A percentile compares a stretch with the other conserved stretches of the same genome.
These are phyloP conservation scores for Atherix ibis DNA, from an alignment of 2,888 invertebrate species.

Conservation along the genomic window DNA sequence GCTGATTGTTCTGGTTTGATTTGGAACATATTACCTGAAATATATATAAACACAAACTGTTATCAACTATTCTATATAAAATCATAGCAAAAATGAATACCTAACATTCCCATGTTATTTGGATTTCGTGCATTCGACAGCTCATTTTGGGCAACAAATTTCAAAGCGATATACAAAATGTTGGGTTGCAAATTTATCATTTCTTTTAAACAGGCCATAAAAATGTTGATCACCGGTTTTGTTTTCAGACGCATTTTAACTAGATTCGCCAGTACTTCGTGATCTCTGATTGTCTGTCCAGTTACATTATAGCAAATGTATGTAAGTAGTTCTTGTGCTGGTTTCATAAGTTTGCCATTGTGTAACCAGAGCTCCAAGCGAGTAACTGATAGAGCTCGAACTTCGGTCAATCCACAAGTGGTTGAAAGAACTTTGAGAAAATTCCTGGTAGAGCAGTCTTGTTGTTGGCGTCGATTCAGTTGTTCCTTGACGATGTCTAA, in stretches of 20 bases:
- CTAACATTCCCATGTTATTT: slow-evolving; percentile 84
- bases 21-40: slow-evolving; percentile 63
- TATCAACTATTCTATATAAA: too few species aligned
- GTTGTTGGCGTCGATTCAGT: slow-evolving; percentile 66
- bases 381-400: slow-evolving; percentile 29
- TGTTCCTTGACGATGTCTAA: slow-evolving; percentile 80
- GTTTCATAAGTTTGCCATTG: slow-evolving; percentile 84
- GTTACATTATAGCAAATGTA: slow-evolving; percentile 84
- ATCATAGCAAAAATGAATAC: too few species aligned
- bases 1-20: slow-evolving; percentile 69
- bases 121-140: slow-evolving; percentile 81
- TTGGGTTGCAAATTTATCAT: slow-evolving; percentile 72
- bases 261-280: slow-evolving; percentile 64
- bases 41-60: slow-evolving; percentile 2
- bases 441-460: slow-evolving; percentile 76
- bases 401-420: slow-evolving; percentile 74
- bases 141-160: slow-evolving; percentile 90
- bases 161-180: slow-evolving; percentile 69
- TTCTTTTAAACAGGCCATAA: slow-evolving; percentile 79
- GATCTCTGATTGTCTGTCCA: slow-evolving; percentile 47
- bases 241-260: slow-evolving; percentile 86
- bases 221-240: slow-evolving; percentile 79
- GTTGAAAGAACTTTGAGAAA: slow-evolving; percentile 72
- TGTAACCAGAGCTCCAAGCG: slow-evolving; percentile 88
- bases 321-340: slow-evolving; percentile 81